Evolutionary conservation across 2,113 vertebrate species (phyloP), one percentile per base, ranked within the genome.

Genomic region (Cephalopholis sonnerati): DNA sequence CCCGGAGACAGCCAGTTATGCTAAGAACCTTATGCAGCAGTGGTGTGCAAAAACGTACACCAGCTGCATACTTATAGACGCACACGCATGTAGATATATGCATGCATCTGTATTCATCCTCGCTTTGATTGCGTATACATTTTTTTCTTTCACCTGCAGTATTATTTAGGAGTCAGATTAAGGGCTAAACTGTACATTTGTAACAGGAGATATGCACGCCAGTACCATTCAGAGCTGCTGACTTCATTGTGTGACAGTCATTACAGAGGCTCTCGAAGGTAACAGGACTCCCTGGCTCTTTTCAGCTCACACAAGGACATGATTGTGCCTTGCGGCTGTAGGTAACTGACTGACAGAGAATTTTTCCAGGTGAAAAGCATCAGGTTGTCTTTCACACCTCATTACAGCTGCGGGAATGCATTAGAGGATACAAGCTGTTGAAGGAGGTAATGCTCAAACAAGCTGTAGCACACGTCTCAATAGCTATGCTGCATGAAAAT

Each of bases 271-370:
- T 85, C 67, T 59, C 66, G 44, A 18, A 66, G 66, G 88, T 86
- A 93, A 91, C 78, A 22, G 51, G 77, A 91, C 64, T 87, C 86
- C 63, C 54, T 67, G 64, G 25, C 51, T 83, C 62, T 16, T 62
- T 53, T 86, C 86, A 64, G 74, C 65, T 59, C 82, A 59, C 85
- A 91, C 83, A 93, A 84, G 84, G 63, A 58, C 69, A 55, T n/a
- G 79, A 87, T 76, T 91, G 82, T 91, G 66, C 66, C 87, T 74
- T 1, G 24, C 77, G 69, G 91, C 88, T 84, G 41, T 20, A 62
- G 66, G 58, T 78, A 82, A 90, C 84, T 67, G 72, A 79, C 82
- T 82, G 79, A 84, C 85, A 71, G 65, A 77, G 39, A 63, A 41
- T 66, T 68, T 76, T 74, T 71, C 58, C 77, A 80, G 87, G 82